Evolutionary conservation across 2,797 vertebrate genomes (phyloP).

Genomic region (Falco biarmicus): DNA sequence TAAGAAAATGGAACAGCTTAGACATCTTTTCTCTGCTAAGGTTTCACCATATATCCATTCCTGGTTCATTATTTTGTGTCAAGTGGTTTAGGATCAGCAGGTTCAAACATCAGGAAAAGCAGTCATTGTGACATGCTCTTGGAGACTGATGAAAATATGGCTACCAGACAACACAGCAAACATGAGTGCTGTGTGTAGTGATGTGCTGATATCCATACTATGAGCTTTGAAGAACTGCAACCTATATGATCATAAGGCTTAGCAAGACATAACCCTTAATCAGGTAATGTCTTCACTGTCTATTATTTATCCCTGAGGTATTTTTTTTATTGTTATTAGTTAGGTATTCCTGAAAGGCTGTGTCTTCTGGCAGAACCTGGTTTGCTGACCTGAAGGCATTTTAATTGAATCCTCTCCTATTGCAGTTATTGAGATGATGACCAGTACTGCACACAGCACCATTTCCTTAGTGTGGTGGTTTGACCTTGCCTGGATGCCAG

Average conservation of each 20-base stretch:
- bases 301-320: not conserved
- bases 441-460: not conserved
- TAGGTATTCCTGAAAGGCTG: not conserved
- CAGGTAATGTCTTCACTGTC: not conserved
- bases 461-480: not conserved
- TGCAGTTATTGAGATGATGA: not conserved
- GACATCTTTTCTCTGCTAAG: not conserved
- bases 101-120: not conserved
- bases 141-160: not conserved
- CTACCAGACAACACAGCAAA: not conserved
- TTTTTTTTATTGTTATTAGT: too few relatives aligned
- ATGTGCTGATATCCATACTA: not conserved
- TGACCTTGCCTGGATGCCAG: too few relatives aligned
- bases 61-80: not conserved
- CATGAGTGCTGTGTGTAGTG: not conserved
- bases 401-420: not conserved
- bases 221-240: not conserved
- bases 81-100: not conserved
- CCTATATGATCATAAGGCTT: not conserved
- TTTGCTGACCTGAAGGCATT: not conserved
- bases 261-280: not conserved
- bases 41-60: not conserved
- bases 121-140: not conserved
- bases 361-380: not conserved
- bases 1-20: not conserved